phyloP scores from a whole-genome alignment of 92 coral and sea anemone species.

The Actinostola sp. region DNA sequence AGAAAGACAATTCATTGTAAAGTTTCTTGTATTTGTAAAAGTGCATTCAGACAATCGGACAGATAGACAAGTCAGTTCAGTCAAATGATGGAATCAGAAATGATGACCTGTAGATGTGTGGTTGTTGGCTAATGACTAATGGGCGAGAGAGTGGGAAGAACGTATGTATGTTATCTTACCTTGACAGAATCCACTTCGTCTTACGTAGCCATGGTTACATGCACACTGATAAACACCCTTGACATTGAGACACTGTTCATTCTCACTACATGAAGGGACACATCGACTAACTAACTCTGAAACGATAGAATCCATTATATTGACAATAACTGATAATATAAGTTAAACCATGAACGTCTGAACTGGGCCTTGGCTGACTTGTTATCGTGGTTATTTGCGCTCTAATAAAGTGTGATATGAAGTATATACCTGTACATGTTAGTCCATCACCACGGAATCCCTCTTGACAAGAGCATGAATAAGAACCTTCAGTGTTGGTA shows the following conservation, averaged over 20 bases:
- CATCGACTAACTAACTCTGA: conserved; percentile 6
- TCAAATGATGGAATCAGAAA: no score
- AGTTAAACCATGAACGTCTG: no score
- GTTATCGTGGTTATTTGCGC: no score
- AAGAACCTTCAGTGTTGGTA: conserved; percentile 31
- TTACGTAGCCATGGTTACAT: conserved; percentile 27
- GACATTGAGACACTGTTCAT: conserved; percentile 24
- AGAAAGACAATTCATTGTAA: no score
- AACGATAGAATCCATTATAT: no score
- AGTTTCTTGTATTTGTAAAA: no score
- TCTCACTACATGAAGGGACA: conserved; percentile 15
- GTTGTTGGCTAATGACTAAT: no score
- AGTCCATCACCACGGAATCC: conserved; percentile 28
- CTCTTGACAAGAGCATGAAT: conserved; percentile 34
- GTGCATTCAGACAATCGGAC: no score
- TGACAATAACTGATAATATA: not conserved
- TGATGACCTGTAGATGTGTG: not conserved
- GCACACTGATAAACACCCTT: conserved; percentile 27
- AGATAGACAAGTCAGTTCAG: no score
- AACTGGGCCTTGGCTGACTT: no score
- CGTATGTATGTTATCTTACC: conserved; percentile 1
- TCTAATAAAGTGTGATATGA: no score
- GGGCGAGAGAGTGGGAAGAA: no score
- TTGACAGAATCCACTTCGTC: conserved; percentile 18
- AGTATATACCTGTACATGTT: conserved; percentile 11